Base-by-base conservation (phyloP, 1,140 invertebrate genomes). In the Orchesella cincta region DNA sequence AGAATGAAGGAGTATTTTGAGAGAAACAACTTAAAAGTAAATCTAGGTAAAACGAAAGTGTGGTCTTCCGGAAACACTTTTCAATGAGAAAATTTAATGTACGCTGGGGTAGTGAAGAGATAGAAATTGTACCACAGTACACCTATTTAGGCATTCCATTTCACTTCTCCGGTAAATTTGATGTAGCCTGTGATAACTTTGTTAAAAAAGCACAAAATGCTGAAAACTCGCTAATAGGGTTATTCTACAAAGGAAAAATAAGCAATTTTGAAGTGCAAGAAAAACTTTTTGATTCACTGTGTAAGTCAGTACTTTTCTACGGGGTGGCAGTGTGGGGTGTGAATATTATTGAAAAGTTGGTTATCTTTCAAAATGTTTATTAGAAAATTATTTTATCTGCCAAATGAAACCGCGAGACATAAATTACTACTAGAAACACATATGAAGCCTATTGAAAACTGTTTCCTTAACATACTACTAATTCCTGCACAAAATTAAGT, bases 71-170 rank as follows among this genome's bases (percentile, higher is more conserved):
- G 23, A 26, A 28, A n/a, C n/a, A 46, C 3, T 18, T 23, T 39
- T 12, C 14, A 73, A 73, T n/a, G 5, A 5, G 34, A 14, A 8
- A 8, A 12, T 1, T 26, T 2, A 39, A 2, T 3, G 16, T 76
- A 0, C 39, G 39, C 18, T 79, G 74, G 75, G 36, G 52, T 2
- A 26, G 28, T 0, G 46, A 76, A n/a, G 18, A 73, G 29, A 73
- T 79, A 1, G 70, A 76, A 70, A 51, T 64, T 3, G 70, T 67
- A 0, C 23, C 73, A 3, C 26, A 52, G 20, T 79, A 79, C 26
- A 70, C 31, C 1, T 79, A 79, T 64, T 52, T 79, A 0, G 78
- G 78, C 33, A 51, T 76, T 18, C 70, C 75, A 26, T 73, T 79
- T 23, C 54, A 62, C 26, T 67, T 16, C 14, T 26, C 57, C 14